Evolutionary conservation across 1,140 invertebrate genomes (phyloP).

Genomic region (Diorhabda carinulata): DNA sequence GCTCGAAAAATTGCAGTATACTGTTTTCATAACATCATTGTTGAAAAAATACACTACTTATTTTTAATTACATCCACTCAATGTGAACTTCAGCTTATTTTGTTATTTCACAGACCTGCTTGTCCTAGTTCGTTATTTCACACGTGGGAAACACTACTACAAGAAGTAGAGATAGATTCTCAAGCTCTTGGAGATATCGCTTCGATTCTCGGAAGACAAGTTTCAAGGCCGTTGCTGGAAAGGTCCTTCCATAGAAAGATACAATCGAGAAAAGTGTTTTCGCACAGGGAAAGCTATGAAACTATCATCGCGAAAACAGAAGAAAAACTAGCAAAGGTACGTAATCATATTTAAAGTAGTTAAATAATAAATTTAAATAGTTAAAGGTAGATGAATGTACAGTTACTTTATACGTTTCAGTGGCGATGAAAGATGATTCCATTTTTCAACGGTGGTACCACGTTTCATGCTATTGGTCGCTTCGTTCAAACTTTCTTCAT

Average conservation of each 20-base stretch:
- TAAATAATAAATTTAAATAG: too few species aligned
- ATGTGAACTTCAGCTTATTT: not conserved
- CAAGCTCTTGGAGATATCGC: constrained; percentile 85
- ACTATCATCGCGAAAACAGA: constrained; percentile 84
- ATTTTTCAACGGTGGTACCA: too few species aligned
- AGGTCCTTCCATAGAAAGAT: constrained; percentile 89
- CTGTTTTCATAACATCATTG: too few species aligned
- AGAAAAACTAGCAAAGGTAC: constrained; percentile 79
- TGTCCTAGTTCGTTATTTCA: constrained; percentile 80
- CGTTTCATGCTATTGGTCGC: too few species aligned
- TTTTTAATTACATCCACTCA: too few species aligned
- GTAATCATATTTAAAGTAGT: constrained; percentile 23
- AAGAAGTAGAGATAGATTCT: constrained; percentile 91
- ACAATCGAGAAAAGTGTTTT: constrained; percentile 87
- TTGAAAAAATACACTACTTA: too few species aligned
- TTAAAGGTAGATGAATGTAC: too few species aligned
- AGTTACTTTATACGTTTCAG: too few species aligned
- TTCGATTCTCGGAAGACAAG: constrained; percentile 74
- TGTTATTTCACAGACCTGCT: constrained; percentile 58
- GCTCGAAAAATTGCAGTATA: too few species aligned
- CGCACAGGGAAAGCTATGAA: constrained; percentile 88
- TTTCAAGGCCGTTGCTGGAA: constrained; percentile 83
- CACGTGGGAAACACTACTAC: constrained; percentile 86
- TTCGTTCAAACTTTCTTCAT: too few species aligned
- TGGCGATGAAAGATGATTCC: too few species aligned